Evolutionary conservation across 2,888 invertebrate genomes (phyloP).

Genomic region (Pyrrhosoma nymphula): DNA sequence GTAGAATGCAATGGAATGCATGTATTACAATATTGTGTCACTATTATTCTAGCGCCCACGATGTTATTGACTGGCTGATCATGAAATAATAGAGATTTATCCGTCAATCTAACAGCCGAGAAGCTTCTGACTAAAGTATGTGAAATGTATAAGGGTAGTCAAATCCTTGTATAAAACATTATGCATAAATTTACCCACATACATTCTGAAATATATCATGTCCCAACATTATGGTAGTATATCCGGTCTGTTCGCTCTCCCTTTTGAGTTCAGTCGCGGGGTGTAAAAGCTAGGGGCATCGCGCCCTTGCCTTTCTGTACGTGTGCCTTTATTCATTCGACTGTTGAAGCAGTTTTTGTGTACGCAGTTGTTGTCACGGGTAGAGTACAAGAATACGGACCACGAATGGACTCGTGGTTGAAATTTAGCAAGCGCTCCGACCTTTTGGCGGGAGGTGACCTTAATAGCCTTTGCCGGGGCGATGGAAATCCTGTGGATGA

Average conservation of each 20-base stretch:
- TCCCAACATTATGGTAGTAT: too few relatives aligned
- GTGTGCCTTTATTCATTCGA: not conserved
- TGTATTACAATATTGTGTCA: too few relatives aligned
- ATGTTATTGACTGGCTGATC: too few relatives aligned
- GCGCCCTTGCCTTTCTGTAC: not conserved
- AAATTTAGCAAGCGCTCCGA: not conserved
- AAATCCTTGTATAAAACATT: too few relatives aligned
- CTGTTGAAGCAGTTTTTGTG: not conserved
- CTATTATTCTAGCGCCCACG: too few relatives aligned
- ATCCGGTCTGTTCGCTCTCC: not conserved
- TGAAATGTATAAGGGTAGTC: too few relatives aligned
- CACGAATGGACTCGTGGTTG: not conserved
- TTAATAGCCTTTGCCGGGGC: not conserved
- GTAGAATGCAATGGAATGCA: too few relatives aligned
- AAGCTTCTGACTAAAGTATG: too few relatives aligned
- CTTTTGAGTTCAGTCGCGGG: not conserved
- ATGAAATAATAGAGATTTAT: too few relatives aligned
- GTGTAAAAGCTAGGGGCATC: not conserved
- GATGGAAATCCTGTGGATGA: not conserved
- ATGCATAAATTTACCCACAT: too few relatives aligned
- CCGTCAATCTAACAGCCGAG: too few relatives aligned
- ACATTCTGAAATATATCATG: too few relatives aligned
- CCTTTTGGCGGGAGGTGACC: not conserved
- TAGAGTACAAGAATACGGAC: not conserved
- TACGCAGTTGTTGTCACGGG: not conserved